These are phyloP conservation scores for Potamilus streckersoni DNA, from an alignment of 1,140 invertebrate species.

Conservation along the genomic window DNA sequence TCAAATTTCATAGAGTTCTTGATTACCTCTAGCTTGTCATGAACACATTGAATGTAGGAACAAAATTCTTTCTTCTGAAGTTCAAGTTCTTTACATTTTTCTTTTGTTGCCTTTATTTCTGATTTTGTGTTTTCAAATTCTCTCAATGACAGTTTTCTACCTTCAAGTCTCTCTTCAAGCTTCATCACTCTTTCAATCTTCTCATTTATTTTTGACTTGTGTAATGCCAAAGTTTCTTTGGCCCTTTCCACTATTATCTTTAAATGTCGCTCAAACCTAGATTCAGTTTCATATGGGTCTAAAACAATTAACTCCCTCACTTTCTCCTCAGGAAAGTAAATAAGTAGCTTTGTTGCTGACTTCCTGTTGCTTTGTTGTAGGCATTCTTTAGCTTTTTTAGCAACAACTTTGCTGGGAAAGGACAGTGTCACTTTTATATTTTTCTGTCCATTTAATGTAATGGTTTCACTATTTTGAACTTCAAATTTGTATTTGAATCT, in stretches of 20 bases:
- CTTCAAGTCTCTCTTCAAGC: background rate
- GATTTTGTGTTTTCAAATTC: slow-evolving; percentile 14
- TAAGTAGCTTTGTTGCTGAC: slow-evolving; percentile 3
- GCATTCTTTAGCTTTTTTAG: background rate
- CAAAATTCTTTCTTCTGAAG: slow-evolving; percentile 46
- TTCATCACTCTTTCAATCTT: background rate
- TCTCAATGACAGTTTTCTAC: background rate
- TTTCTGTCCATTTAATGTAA: too few relatives aligned
- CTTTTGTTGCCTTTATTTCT: slow-evolving; percentile 32
- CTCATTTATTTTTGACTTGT: slow-evolving; percentile 15
- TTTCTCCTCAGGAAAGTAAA: slow-evolving; percentile 6
- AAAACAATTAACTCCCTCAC: background rate
- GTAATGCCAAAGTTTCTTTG: background rate
- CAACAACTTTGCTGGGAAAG: background rate
- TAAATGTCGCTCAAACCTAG: slow-evolving; percentile 1
- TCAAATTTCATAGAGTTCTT: slow-evolving; percentile 17
- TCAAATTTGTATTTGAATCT: too few relatives aligned
- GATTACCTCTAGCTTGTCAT: slow-evolving; percentile 22
- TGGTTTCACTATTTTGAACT: too few relatives aligned
- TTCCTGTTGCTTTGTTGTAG: slow-evolving; percentile 12
- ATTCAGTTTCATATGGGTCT: background rate
- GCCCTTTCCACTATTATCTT: slow-evolving; percentile 10
- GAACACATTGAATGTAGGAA: slow-evolving; percentile 18
- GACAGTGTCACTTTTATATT: too few relatives aligned
- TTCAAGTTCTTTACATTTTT: slow-evolving; percentile 47